Evolutionary conservation across 2,888 invertebrate species (phyloP), one percentile per base, ranked within the genome.

Genomic region (Aspidapion aeneum): DNA sequence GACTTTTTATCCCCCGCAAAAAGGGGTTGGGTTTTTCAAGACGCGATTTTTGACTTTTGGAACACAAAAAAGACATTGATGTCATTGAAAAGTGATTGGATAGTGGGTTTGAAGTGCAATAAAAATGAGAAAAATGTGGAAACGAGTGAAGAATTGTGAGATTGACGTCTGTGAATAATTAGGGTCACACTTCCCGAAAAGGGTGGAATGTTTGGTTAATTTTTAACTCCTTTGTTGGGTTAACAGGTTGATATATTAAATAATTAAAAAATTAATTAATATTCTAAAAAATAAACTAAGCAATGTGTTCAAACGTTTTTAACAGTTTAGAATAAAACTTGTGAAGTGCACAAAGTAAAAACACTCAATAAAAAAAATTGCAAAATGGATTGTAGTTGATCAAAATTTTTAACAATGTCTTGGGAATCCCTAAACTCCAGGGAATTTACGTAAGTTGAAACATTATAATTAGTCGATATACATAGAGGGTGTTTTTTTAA

Each of bases 401-500:
- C 35, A 3, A 35, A 12, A 35, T 7, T 35, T 35, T 35, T 35
- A 35, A 83, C 82, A 84, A 91, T 92, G 91, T 92, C 92, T 86
- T 92, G 91, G 91, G 90, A 92, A 84, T 90, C 90, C 69, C 85
- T 91, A 74, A 88, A 90, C 79, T 90, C 91, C 73, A 89, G 90
- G 80, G 91, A 91, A 82, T 89, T 90, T 80, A 88, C 90, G 91
- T 90, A 79, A 82, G 79, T 72, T 60, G 57, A 54, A 54, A 16
- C 17, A 54, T 54, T 16, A 12, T 7, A 16, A 54, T 54, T n/a
- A n/a, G n/a, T n/a, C n/a, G n/a, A n/a, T n/a, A n/a, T n/a, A n/a
- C n/a, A n/a, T n/a, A n/a, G n/a, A n/a, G n/a, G n/a, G n/a, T n/a
- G n/a, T n/a, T n/a, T n/a, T n/a, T n/a, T n/a, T n/a, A n/a, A n/a